Base-by-base conservation (phyloP, 2,113 vertebrate genomes). In the Charina bottae region DNA sequence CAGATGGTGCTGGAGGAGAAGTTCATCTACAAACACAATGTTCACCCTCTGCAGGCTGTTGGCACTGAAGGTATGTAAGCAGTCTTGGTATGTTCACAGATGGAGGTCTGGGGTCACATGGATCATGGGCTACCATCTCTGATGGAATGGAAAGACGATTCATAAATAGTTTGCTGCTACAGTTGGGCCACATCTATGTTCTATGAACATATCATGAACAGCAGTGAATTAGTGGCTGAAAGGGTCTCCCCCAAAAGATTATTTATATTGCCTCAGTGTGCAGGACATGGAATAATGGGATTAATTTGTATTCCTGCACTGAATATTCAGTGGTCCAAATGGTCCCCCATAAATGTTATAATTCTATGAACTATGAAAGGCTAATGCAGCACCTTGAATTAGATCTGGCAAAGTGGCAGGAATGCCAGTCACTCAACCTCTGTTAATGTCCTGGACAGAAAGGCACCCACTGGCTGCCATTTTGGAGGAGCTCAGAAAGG, bases 1-100 rank as follows among this genome's bases (percentile, higher is more conserved):
- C 99, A 99, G 96, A 99, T 99, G 99, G 99, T 99, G n/a, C 97
- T 99, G 54, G 99, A 99, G 92, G 99, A 99, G 94, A 99, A 99
- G 92, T 99, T 99, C 85, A 97, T 99, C 96, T 99, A 98, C 96
- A 99, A 98, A 91, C 98, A 99, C 4, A 97, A 99, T 0, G 98
- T 99, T 21, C 99, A 99, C 94, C 99, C 99, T 0, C 97, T 99
- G 17, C 97, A 96, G 59, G 99, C 99, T 0, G 99, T 99, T 0
- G 99, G 99, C 68, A 99, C 98, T 0, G 99, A 99, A 97, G 99
- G 99, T 99, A 93, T 2, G 94, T 87, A 0, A 2, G 6, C 0
- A 19, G 11, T 78, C 33, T 42, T 37, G 33, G 2, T 21, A 78
- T 42, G 72, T 78, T 42, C 33, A 17, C n/a, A 72, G 68, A 37